A percentile compares a stretch with the other conserved stretches of the same genome.
Evolutionary conservation across 2,797 vertebrate species (phyloP).

Genomic region (Coilia nasus): DNA sequence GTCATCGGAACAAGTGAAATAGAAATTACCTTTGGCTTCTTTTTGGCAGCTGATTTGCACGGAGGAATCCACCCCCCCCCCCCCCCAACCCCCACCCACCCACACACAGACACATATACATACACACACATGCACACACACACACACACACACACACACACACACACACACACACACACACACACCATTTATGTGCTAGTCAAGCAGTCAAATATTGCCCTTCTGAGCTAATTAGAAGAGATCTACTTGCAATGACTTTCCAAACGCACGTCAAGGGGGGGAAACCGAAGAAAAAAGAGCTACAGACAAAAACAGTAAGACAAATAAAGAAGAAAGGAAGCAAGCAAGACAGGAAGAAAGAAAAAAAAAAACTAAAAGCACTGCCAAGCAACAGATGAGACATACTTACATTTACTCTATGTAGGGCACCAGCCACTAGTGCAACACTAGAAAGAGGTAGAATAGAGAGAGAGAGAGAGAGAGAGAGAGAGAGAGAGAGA

Average conservation of each 20-base stretch:
- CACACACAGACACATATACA: background rate
- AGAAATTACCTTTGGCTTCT: no score
- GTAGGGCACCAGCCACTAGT: conserved; percentile 39
- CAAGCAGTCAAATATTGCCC: background rate
- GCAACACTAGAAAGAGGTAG: conserved; percentile 3
- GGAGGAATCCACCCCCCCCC: no score
- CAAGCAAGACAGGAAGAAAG: background rate
- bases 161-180: no score
- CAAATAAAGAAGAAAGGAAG: background rate
- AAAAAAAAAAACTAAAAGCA: conserved; percentile 42
- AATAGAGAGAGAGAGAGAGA: conserved; percentile 18
- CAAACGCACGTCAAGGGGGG: background rate
- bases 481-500: background rate
- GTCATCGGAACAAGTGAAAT: no score
- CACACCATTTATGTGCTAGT: background rate
- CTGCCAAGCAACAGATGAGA: conserved; percentile 67
- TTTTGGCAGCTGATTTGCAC: no score
- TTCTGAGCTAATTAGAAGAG: background rate
- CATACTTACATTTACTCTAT: conserved; percentile 36
- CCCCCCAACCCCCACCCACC: background rate
- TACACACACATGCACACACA: background rate
- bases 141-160: background rate
- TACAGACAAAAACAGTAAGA: no score
- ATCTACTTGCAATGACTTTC: background rate
- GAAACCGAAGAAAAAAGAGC: background rate